Base-by-base conservation (phyloP, 2,113 vertebrate species). In the Phycodurus eques region DNA sequence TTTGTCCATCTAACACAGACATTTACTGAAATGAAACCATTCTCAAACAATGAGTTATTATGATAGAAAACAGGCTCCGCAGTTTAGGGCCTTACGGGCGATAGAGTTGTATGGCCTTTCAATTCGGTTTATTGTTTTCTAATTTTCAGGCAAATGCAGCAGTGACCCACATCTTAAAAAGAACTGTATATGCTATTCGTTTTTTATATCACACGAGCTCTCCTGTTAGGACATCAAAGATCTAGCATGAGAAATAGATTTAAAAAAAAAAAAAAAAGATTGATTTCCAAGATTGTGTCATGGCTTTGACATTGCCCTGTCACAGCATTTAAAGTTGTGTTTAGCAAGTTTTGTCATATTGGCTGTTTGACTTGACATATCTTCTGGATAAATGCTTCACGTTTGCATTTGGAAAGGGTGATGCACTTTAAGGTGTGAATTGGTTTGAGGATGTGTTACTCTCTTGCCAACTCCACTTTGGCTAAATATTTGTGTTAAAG, bases 1-100 rank as follows among this genome's bases (percentile, higher is more conserved):
- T 67, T 54, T 33, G 33, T 19, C 31, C 33, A 2, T 60, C 63
- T 62, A 39, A 68, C 71, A 61, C 19, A 51, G 59, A 72, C 62
- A 47, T 51, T 33, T 64, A 19, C 42, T 17, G 1, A 27, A 2
- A 68, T 54, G 19, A 66, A 51, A 49, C 20, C 3, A 66, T 17
- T 22, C 49, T 12, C 39, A 1, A 56, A 47, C 68, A 71, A 77
- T n/a, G 22, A 64, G 47, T 75, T 60, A 61, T 57, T 57, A n/a
- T 70, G 54, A 35, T 64, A 47, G 42, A 59, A 71, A 72, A 22
- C 39, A 10, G 33, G 35, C 43, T 54, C 17, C 57, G 10, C 63
- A 51, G 62, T 14, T 59, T 59, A 13, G 57, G 12, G 22, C 57
- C 57, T 59, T 59, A 27, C 22, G 27, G 27, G 13, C 22, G 7